Evolutionary conservation across 2,113 vertebrate genomes (phyloP), one percentile per base, ranked within the genome.

Genomic region (Limanda limanda): DNA sequence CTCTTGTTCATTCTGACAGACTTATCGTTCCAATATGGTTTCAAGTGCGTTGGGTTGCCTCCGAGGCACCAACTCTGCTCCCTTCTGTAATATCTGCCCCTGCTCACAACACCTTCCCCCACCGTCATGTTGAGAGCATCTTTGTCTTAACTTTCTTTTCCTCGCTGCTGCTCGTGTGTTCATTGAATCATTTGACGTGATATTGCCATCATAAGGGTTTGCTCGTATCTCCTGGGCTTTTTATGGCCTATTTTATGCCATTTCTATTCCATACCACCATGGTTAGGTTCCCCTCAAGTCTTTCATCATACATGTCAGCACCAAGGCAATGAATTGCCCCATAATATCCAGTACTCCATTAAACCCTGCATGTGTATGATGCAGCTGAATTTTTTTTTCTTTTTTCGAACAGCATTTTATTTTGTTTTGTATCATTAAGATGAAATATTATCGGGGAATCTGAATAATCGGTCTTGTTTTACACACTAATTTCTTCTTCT

Each of bases 201-300:
- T 91, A 71, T 81, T 79, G 65, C 74, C 17, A 65, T 88, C 74
- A 74, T 74, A 14, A 51, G 71, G 55, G 42, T 70, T 81, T 71
- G 67, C 57, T 6, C 11, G 23, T n/a, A 13, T 81, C 84, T 88
- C 73, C 79, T 59, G 87, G 90, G 85, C 81, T 61, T 88, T 58
- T 87, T 83, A 76, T 86, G 72, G 70, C 84, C 82, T 78, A 78
- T 86, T 89, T 87, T 81, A 76, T 65, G 24, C 48, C 24, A n/a
- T 86, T 79, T 74, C 59, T 58, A 23, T 78, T 76, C 47, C 31
- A 12, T 51, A 54, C 68, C 68, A 52, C 35, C 55, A 2, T 8
- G 63, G 35, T 51, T 68, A 45, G 20, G 51, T 56, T 24, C 2
- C 55, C 74, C 65, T 24, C 55, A 15, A 71, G 70, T 76, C 68